Conservation (phyloP, 2,888 invertebrate species). For the Nesidiocoris tenuis region DNA sequence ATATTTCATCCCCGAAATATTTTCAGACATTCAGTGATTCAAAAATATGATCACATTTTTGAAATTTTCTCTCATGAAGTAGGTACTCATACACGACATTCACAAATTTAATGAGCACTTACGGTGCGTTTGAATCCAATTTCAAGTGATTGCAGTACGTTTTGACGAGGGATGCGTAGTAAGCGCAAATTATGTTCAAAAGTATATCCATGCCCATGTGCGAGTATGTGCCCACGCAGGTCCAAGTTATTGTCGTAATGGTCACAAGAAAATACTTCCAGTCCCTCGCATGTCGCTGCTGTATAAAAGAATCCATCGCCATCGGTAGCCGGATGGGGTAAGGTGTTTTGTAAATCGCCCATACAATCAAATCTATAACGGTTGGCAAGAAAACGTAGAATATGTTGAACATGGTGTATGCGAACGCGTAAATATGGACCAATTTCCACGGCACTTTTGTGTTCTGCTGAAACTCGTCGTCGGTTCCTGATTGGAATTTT, state of each 20-base stretch:
- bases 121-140: not conserved
- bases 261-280: slow-evolving; percentile 4
- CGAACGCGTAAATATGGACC: slow-evolving; percentile 5
- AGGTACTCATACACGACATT: not conserved
- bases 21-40: not conserved
- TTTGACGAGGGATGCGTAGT: slow-evolving; percentile 16
- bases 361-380: not conserved
- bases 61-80: not conserved
- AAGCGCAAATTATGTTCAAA: not conserved
- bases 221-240: not conserved
- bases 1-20: no score
- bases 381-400: slow-evolving; percentile 9
- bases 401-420: not conserved
- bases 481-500: slow-evolving; percentile 16
- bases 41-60: slow-evolving; percentile 1
- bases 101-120: not conserved
- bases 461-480: slow-evolving; percentile 5
- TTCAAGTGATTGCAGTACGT: slow-evolving; percentile 15
- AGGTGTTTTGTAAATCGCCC: slow-evolving; percentile 7
- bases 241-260: not conserved
- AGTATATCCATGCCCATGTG: slow-evolving; percentile 1
- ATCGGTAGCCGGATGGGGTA: not conserved
- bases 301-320: slow-evolving; percentile 13
- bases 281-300: slow-evolving; percentile 5
- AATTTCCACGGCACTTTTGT: slow-evolving; percentile 3